Percentiles rank a stretch among this genome's conserved stretches.
These are phyloP conservation scores for Anagyrus pseudococci DNA, from an alignment of 2,888 invertebrate genomes.

Conservation along the genomic window DNA sequence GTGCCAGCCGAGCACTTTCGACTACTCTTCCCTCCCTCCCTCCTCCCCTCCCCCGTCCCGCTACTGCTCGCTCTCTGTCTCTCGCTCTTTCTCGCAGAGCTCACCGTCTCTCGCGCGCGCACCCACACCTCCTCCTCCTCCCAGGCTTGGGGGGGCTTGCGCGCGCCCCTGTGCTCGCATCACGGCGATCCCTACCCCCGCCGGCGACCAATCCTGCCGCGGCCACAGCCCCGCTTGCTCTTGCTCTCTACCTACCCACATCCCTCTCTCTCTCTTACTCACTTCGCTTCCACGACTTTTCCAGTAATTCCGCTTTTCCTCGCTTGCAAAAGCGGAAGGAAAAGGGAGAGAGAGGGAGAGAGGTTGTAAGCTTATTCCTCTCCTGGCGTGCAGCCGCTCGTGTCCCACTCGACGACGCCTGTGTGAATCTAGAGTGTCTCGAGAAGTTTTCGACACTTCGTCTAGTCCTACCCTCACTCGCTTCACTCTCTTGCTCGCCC, in stretches of 20 bases:
- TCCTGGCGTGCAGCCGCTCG: conserved; percentile 7
- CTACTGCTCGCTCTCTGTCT: conserved; percentile 37
- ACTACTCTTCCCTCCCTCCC: conserved; percentile 32
- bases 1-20: conserved; percentile 37
- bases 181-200: background rate
- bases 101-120: conserved; percentile 20
- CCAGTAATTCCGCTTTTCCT: conserved; percentile 27
- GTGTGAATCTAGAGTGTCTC: conserved; percentile 4
- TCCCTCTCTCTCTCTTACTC: conserved; percentile 16
- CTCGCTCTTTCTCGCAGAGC: conserved; percentile 17
- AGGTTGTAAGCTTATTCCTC: too few species aligned
- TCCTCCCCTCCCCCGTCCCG: conserved; percentile 14
- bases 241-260: conserved; percentile 20
- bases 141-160: background rate
- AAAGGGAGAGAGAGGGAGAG: too few species aligned
- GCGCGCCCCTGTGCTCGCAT: background rate
- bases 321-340: too few species aligned
- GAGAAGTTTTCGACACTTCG: background rate
- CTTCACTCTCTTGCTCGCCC: conserved; percentile 35
- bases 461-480: too few species aligned
- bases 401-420: background rate
- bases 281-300: conserved; percentile 23
- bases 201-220: background rate
- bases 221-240: background rate
- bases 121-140: too few species aligned